Evolutionary conservation across 2,113 vertebrate genomes (phyloP).

Genomic region (Condylura cristata): DNA sequence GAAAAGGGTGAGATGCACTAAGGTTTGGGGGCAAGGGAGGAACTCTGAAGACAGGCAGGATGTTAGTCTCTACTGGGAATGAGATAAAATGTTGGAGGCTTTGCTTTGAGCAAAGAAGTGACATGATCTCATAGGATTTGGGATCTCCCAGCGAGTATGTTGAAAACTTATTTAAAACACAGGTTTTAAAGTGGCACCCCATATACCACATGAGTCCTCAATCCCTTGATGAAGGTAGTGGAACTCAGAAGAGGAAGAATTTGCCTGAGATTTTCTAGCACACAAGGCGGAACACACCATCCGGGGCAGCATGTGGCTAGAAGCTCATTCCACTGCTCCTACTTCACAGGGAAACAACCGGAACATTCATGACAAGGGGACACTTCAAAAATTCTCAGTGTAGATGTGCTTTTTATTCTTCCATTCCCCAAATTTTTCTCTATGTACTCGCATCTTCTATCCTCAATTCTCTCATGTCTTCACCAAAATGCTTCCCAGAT

Average conservation of each 20-base stretch:
- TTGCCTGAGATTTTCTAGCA: background rate
- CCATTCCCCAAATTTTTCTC: background rate
- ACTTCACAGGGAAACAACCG: background rate
- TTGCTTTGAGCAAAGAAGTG: background rate
- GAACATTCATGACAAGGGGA: background rate
- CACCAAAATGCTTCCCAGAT: too few species aligned
- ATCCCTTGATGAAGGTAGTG: background rate
- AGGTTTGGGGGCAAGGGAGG: rapidly evolving
- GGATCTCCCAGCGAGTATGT: background rate
- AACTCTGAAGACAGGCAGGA: background rate
- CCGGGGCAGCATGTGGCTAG: background rate
- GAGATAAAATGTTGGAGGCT: background rate
- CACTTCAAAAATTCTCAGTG: background rate
- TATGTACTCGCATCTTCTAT: background rate
- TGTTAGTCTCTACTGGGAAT: background rate
- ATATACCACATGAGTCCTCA: background rate
- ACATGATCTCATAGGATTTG: background rate
- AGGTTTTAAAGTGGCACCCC: background rate
- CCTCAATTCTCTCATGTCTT: too few species aligned
- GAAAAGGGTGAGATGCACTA: background rate
- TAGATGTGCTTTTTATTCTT: background rate
- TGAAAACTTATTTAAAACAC: background rate
- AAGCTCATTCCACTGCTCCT: rapidly evolving
- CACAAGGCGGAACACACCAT: background rate
- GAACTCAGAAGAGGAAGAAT: background rate